A percentile compares a stretch with the other conserved stretches of the same genome.
phyloP scores from a whole-genome alignment of 2,113 vertebrate species.

The Synchiropus splendidus region DNA sequence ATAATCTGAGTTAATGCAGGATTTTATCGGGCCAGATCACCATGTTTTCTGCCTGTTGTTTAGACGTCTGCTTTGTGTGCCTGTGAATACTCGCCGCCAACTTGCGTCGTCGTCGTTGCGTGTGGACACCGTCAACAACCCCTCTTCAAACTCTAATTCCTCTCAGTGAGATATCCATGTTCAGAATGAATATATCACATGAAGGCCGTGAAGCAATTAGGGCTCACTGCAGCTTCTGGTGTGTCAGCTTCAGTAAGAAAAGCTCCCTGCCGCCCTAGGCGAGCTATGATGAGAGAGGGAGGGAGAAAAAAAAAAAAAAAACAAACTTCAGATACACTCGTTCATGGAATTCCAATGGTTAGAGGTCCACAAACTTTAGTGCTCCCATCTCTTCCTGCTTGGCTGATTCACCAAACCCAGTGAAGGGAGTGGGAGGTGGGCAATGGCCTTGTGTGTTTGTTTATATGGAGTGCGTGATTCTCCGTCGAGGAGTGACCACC shows the following conservation, averaged over 20 bases:
- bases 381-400: constrained; percentile 20
- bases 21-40: constrained; percentile 10
- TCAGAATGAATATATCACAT: constrained; percentile 30
- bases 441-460: constrained; percentile 10
- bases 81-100: constrained; percentile 11
- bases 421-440: constrained; percentile 17
- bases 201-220: constrained; percentile 53
- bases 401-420: constrained; percentile 18
- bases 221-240: constrained; percentile 34
- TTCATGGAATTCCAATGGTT: constrained; percentile 36
- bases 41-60: background rate
- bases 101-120: constrained; percentile 21
- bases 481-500: constrained; percentile 38
- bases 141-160: constrained; percentile 27
- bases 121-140: constrained; percentile 29
- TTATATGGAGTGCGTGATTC: constrained; percentile 23
- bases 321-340: constrained; percentile 20
- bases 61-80: constrained; percentile 9
- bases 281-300: constrained; percentile 16
- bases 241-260: constrained; percentile 44
- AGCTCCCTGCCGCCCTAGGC: constrained; percentile 35
- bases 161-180: constrained; percentile 31
- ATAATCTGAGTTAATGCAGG: constrained; percentile 45
- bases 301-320: constrained; percentile 4
- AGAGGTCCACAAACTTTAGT: constrained; percentile 26